Evolutionary conservation across 2,888 invertebrate genomes (phyloP).

Genomic region (Cephus sareptanus): DNA sequence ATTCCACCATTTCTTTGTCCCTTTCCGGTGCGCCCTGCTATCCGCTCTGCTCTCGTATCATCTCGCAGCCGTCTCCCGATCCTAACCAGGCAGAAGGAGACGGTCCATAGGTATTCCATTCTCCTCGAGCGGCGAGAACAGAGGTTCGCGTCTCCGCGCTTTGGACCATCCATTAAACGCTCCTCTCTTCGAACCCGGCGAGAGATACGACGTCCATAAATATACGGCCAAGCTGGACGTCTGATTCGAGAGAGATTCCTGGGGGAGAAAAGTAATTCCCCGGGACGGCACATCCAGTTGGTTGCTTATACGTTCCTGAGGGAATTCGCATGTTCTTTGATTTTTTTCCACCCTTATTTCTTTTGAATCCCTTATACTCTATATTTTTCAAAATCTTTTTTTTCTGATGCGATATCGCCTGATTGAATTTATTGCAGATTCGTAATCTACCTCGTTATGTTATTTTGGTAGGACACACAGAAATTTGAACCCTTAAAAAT

Average conservation of each 20-base stretch:
- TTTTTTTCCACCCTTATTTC: neutral
- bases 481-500: neutral
- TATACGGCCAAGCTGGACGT: slow-evolving; percentile 60
- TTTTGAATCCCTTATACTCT: neutral
- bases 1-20: slow-evolving; percentile 58
- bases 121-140: slow-evolving; percentile 61
- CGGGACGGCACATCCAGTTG: neutral
- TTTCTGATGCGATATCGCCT: neutral
- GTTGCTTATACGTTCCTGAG: neutral
- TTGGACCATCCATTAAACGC: slow-evolving; percentile 62
- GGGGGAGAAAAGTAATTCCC: slow-evolving; percentile 49
- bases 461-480: neutral
- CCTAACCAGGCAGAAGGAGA: slow-evolving; percentile 12
- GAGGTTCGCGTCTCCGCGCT: slow-evolving; percentile 59
- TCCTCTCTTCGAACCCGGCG: slow-evolving; percentile 43
- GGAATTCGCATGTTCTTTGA: neutral
- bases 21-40: slow-evolving; percentile 23
- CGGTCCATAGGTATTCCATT: slow-evolving; percentile 18
- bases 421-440: neutral
- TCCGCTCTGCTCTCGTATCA: slow-evolving; percentile 11
- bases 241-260: slow-evolving; percentile 58
- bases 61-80: slow-evolving; percentile 7
- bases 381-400: neutral
- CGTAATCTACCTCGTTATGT: neutral
- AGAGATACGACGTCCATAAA: slow-evolving; percentile 63